Conservation (phyloP, 1,140 invertebrate species). For the Antheraea pernyi region DNA sequence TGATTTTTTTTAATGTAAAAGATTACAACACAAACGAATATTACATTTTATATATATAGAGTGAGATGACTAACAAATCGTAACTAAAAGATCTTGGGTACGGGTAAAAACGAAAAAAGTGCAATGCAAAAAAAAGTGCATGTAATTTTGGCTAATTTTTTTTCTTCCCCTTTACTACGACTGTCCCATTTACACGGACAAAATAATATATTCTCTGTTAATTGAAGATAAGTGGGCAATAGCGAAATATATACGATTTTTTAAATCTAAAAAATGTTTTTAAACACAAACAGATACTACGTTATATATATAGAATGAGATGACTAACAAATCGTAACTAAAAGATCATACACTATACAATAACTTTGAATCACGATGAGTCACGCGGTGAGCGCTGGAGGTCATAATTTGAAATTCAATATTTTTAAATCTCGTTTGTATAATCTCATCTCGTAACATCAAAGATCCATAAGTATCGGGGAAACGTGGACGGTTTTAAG, state of each 20-base stretch:
- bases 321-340: background rate
- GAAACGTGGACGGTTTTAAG: too few relatives aligned
- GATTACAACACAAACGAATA: background rate
- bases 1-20: background rate
- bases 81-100: background rate
- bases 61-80: background rate
- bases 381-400: background rate
- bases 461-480: background rate
- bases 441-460: background rate
- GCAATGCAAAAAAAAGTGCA: too few relatives aligned
- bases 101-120: too few relatives aligned
- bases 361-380: background rate
- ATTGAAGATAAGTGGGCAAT: too few relatives aligned
- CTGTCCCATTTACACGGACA: too few relatives aligned
- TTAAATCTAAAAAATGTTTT: background rate
- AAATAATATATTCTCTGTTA: too few relatives aligned
- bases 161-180: too few relatives aligned
- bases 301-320: background rate
- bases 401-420: background rate
- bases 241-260: too few relatives aligned
- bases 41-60: background rate
- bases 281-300: background rate
- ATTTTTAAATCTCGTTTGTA: background rate
- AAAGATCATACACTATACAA: background rate
- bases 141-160: too few relatives aligned